Evolutionary conservation across 2,113 vertebrate species (phyloP), one percentile per base, ranked within the genome.

Genomic region (Mormyrus iriodes): DNA sequence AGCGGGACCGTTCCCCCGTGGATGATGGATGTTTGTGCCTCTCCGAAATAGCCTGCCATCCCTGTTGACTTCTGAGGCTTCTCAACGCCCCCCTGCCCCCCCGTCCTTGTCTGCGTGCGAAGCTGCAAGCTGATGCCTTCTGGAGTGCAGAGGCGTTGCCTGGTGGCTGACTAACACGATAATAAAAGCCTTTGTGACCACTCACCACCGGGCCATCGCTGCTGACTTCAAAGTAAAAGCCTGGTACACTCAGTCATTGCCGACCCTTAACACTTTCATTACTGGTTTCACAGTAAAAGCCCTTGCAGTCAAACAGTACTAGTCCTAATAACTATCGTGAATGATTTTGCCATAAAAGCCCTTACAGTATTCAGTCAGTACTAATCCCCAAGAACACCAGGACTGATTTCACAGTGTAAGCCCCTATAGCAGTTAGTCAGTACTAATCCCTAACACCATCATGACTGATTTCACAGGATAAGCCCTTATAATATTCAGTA

Each of bases 21-120:
- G 89, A 86, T 85, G 83, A 89, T 89, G 89, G 83, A 85, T 89
- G 83, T 86, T 89, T 89, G 42, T 86, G 53, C 82, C 83, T 86
- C 52, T 85, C 83, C 69, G 42, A 89, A 89, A 86, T 69, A 69
- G 89, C 58, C 39, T 69, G 83, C 82, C 53, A 39, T 69, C 55
- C 58, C 82, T 85, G 82, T 89, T 89, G 82, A 85, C 79, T 65
- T 86, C 52, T 51, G 53, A 31, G 88, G 58, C 82, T 49, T 55
- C 83, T 89, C 55, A 65, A 51, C 85, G 52, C 12, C 55, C 35
- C 53, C 79, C n/a, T 3, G 42, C 53, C 51, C 52, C 48, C n/a
- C 79, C 0, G 24, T 13, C 52, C 61, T 27, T 89, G 44, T 49
- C 83, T 85, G 51, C 49, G 27, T 53, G 51, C n/a, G 85, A 51